Conservation (phyloP, 1,140 invertebrate genomes). For the Drosophila prosaltans region DNA sequence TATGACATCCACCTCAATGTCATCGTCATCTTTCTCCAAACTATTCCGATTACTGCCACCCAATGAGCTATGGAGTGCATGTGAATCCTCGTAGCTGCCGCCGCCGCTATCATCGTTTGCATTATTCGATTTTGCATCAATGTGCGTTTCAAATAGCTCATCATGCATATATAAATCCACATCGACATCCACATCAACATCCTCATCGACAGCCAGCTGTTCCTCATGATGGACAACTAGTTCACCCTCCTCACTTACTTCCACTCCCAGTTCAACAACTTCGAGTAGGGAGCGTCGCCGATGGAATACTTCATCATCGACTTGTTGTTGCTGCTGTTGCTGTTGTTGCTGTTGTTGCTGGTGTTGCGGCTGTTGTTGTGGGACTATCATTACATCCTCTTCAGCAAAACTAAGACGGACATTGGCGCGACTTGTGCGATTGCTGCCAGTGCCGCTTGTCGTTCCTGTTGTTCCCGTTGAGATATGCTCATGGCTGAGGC, state of each 20-base stretch:
- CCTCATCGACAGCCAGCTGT: slow-evolving; percentile 59
- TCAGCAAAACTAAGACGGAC: slow-evolving; percentile 74
- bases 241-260: slow-evolving; percentile 75
- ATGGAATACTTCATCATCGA: slow-evolving; percentile 67
- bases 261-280: slow-evolving; percentile 71
- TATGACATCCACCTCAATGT: slow-evolving; percentile 81
- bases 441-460: slow-evolving; percentile 29
- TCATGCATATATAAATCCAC: slow-evolving; percentile 84
- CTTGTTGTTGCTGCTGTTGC: slow-evolving; percentile 6
- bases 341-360: slow-evolving; percentile 30
- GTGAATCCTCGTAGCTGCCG: slow-evolving; percentile 81
- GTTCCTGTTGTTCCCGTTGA: slow-evolving; percentile 11
- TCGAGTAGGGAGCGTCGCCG: slow-evolving; percentile 70
- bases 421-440: slow-evolving; percentile 57
- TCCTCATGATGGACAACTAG: slow-evolving; percentile 50
- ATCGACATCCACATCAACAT: slow-evolving; percentile 70
- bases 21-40: slow-evolving; percentile 80
- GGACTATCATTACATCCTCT: slow-evolving; percentile 77
- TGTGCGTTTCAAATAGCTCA: slow-evolving; percentile 84
- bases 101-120: slow-evolving; percentile 81
- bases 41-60: slow-evolving; percentile 79
- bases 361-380: slow-evolving; percentile 35
- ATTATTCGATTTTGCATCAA: slow-evolving; percentile 77
- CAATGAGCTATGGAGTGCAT: slow-evolving; percentile 73
- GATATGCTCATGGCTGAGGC: slow-evolving; percentile 79